Conservation (phyloP, 2,797 vertebrate genomes). For the Chelmon rostratus region DNA sequence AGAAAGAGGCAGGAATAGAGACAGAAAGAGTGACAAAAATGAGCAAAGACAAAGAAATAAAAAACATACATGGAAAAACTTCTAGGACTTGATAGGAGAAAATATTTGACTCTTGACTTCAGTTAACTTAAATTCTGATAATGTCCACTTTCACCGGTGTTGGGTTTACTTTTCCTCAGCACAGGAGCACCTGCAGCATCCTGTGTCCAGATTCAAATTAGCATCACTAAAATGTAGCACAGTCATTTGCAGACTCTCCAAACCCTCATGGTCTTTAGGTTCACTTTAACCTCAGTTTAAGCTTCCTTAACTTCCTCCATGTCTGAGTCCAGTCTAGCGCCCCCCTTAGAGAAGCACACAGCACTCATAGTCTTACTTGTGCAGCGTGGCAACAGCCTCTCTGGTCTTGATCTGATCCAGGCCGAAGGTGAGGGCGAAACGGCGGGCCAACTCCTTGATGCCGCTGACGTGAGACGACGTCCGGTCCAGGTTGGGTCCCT, state of each 20-base stretch:
- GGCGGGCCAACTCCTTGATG: constrained; percentile 97
- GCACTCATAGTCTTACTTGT: constrained; percentile 90
- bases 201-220: neutral
- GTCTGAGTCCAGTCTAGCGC: neutral
- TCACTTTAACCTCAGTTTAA: too few species aligned
- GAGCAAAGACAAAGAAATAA: neutral
- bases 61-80: neutral
- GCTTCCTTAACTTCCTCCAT: rapidly evolving
- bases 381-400: constrained; percentile 97
- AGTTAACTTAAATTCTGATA: neutral
- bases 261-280: neutral
- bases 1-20: neutral
- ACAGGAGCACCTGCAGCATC: neutral
- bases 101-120: neutral
- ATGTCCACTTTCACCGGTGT: neutral
- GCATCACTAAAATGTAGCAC: neutral
- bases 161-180: neutral
- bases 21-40: neutral
- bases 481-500: constrained; percentile 96
- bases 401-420: constrained; percentile 99
- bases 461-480: constrained; percentile 98
- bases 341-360: neutral
- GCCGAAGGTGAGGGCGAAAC: constrained; percentile 98
- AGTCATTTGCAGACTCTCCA: neutral
- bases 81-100: neutral